A percentile compares a stretch with the other conserved stretches of the same genome.
phyloP scores from a whole-genome alignment of 2,113 vertebrate genomes.

The Ctenodactylus gundi region DNA sequence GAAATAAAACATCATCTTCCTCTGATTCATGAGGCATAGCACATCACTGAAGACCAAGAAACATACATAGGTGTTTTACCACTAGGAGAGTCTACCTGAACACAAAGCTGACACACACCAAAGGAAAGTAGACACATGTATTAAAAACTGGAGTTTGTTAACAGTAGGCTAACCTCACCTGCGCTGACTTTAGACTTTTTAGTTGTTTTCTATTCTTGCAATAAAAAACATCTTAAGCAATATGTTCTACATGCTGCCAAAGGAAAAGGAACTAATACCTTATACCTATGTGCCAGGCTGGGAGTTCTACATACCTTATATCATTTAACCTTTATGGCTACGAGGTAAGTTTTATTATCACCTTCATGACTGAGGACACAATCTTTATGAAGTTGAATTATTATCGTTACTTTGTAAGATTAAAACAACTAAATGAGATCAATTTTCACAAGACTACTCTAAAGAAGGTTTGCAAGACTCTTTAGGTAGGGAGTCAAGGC shows the following conservation, averaged over 20 bases:
- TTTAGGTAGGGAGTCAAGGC: neutral
- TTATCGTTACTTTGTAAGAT: too few species aligned
- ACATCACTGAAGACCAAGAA: neutral
- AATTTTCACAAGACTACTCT: neutral
- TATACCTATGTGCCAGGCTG: neutral
- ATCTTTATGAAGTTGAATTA: neutral
- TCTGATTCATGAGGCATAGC: neutral
- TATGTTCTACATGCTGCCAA: neutral
- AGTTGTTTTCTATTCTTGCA: conserved; percentile 3
- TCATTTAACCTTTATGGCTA: neutral
- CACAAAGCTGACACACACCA: neutral
- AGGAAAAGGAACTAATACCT: neutral
- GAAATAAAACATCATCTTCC: neutral
- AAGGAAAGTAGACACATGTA: neutral
- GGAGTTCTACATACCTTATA: neutral
- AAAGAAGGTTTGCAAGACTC: neutral
- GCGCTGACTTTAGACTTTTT: neutral
- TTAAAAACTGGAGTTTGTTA: neutral
- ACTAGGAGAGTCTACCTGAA: neutral
- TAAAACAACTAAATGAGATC: neutral
- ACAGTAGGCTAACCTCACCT: neutral
- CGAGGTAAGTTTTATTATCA: neutral
- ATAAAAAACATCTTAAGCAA: neutral
- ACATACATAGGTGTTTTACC: too few species aligned
- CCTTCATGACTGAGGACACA: neutral